Evolutionary conservation across 1,140 invertebrate species (phyloP), one percentile per base, ranked within the genome.

Genomic region (Drosophila mauritiana): DNA sequence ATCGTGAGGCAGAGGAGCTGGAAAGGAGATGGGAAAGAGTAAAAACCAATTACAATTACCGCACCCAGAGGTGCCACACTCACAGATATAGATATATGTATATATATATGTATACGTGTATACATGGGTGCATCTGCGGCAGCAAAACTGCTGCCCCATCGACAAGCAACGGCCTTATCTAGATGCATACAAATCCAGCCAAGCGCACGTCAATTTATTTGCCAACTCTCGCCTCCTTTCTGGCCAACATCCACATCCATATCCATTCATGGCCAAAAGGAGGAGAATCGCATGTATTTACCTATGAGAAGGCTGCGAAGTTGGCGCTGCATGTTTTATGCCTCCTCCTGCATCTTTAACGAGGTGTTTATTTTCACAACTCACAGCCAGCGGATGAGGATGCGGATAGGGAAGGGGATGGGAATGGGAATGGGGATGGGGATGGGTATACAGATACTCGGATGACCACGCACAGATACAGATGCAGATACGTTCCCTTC

Each of bases 341-440:
- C 85, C 80, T 85, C 76, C 70, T 88, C 77, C 46, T 88, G 89
- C 89, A 89, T 76, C 80, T 82, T 91, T 91, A 91, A 91, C 89
- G 89, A 91, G 89, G 89, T 91, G 89, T 91, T 91, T 91, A 91
- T 91, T 91, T 91, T 91, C 89, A 91, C 89, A 91, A 91, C 89
- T 91, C 84, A 68, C 84, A 84, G 73, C 80, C 80, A 59, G 57
- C 56, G 51, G 59, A 80, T 53, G 63, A 20, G 25, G 51, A 46
- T 57, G 37, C 65, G 57, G 36, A 17, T 39, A 69, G 63, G 34
- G 62, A 43, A 15, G 10, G 27, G 49, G 59, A 76, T 53, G 62
- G 64, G 58, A 11, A 34, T 53, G 62, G 64, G 58, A 11, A 34
- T 34, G 31, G 27, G 17, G 36, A 54, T 57, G 37, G 52, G 39